Evolutionary conservation across 2,888 invertebrate genomes (phyloP).

Genomic region (Noctua fimbriata): DNA sequence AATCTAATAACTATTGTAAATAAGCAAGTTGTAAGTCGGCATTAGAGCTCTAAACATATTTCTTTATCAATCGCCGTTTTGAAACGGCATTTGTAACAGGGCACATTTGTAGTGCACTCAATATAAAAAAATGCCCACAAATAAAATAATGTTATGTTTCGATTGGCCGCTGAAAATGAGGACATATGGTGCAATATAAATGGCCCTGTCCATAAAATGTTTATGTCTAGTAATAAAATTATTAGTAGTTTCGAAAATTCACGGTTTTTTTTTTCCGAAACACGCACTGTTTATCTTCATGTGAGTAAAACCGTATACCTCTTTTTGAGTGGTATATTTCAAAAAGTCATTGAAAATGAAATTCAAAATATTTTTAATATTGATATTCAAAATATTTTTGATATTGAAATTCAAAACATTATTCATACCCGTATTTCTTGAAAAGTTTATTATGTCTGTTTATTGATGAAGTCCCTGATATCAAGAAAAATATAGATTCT

Average conservation of each 20-base stretch:
- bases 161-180: not conserved
- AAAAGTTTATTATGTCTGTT: not conserved
- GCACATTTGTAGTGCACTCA: conserved; percentile 31
- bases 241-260: not conserved
- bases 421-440: not conserved
- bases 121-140: not conserved
- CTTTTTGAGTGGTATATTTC: not conserved
- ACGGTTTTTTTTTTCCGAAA: not conserved
- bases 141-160: not conserved
- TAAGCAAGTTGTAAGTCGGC: conserved; percentile 60
- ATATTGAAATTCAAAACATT: not conserved
- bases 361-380: not conserved
- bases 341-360: not conserved
- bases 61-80: conserved; percentile 24
- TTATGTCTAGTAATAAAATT: conserved; percentile 15
- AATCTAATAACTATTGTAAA: conserved; percentile 63
- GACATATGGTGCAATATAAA: conserved; percentile 21
- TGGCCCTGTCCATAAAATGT: not conserved
- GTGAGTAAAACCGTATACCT: not conserved
- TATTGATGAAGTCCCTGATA: no score
- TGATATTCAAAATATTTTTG: not conserved
- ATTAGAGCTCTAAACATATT: conserved; percentile 55
- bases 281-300: not conserved
- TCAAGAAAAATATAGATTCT: not conserved
- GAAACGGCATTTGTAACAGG: conserved; percentile 2